Percentiles rank a stretch among this genome's conserved stretches.
Conservation (phyloP, 2,797 vertebrate species). For the Phyllotis vaccarum region DNA sequence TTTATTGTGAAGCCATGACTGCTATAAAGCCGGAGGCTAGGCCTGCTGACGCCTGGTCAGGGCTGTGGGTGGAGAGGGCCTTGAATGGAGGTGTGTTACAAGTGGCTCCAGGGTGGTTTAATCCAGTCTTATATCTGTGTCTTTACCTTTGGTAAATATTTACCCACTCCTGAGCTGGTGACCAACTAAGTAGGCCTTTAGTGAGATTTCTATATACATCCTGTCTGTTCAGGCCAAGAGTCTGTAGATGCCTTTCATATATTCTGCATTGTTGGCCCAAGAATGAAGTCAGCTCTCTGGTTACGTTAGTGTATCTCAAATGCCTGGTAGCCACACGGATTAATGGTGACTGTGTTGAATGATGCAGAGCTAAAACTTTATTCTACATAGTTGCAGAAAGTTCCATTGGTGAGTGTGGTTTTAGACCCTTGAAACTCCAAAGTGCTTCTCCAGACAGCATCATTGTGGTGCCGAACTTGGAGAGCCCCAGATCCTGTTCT, state of each 20-base stretch:
- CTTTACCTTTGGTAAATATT: constrained; percentile 1
- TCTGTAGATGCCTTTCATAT: background rate
- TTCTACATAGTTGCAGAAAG: background rate
- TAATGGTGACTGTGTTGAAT: background rate
- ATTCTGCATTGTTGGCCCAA: background rate
- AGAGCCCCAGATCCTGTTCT: background rate
- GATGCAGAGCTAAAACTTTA: background rate
- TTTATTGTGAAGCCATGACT: too few relatives aligned
- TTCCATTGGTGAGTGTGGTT: background rate
- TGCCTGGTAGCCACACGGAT: background rate
- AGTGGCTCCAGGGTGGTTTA: background rate
- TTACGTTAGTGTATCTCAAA: accelerated
- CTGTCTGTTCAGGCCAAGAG: background rate
- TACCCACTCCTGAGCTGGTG: background rate
- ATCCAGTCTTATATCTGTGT: background rate
- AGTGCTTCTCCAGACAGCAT: accelerated
- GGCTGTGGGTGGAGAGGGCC: background rate
- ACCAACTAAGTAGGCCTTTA: background rate
- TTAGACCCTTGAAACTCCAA: background rate
- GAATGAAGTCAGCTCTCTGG: background rate
- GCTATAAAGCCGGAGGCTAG: background rate
- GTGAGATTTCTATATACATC: background rate
- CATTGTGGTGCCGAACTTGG: background rate
- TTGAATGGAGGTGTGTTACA: background rate
- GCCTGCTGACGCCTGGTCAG: background rate